Conservation (phyloP, 2,888 invertebrate species). For the Tetanocera ferruginea region DNA sequence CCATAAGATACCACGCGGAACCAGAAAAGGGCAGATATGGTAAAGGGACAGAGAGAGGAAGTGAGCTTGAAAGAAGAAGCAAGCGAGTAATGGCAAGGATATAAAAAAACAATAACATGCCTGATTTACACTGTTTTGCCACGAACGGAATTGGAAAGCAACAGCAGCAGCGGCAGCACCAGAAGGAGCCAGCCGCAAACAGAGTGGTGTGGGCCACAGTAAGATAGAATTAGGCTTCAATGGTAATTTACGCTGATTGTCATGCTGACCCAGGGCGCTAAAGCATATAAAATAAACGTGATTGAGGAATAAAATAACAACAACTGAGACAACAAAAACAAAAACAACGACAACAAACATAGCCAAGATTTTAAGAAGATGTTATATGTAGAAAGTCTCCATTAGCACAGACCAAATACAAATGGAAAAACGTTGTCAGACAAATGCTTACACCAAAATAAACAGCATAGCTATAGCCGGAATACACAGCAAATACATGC, state of each 20-base stretch:
- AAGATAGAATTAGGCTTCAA: slow-evolving; percentile 38
- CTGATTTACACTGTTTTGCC: slow-evolving; percentile 58
- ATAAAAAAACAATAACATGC: background rate
- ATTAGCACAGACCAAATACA: background rate
- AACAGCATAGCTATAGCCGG: background rate
- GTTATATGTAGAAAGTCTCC: background rate
- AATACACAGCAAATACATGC: no score
- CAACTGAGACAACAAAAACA: slow-evolving; percentile 22
- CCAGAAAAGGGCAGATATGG: background rate
- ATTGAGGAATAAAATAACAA: slow-evolving; percentile 24
- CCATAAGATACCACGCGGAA: slow-evolving; percentile 8
- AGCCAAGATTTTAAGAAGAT: background rate
- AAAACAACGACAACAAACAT: background rate
- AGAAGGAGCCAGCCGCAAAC: background rate
- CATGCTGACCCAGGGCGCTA: slow-evolving; percentile 45
- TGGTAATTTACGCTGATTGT: slow-evolving; percentile 49
- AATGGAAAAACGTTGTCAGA: slow-evolving; percentile 5
- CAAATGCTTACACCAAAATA: slow-evolving; percentile 17
- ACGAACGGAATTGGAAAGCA: slow-evolving; percentile 43
- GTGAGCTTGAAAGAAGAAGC: background rate
- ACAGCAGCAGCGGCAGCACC: background rate
- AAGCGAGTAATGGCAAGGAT: slow-evolving; percentile 5
- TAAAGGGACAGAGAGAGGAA: background rate
- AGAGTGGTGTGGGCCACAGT: background rate
- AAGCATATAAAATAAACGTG: slow-evolving; percentile 26